Percentiles rank a stretch among this genome's conserved stretches.
These are phyloP conservation scores for Cheilosia scutellata DNA, from an alignment of 2,888 invertebrate genomes.

Conservation along the genomic window DNA sequence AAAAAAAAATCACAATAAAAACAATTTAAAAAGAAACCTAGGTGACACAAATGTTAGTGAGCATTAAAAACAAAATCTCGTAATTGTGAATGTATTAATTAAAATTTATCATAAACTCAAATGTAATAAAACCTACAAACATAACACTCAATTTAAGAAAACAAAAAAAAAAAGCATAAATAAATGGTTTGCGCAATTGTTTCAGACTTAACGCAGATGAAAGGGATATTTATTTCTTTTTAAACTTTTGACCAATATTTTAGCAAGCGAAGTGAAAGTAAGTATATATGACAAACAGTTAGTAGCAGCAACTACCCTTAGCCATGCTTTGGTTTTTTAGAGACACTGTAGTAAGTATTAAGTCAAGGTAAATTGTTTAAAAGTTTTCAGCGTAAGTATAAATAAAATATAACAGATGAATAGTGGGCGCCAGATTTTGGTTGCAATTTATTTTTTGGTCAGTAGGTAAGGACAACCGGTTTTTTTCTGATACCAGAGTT, in stretches of 20 bases:
- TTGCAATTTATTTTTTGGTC: too few relatives aligned
- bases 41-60: constrained; percentile 36
- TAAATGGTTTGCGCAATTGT: constrained; percentile 57
- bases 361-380: too few relatives aligned
- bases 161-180: constrained; percentile 38
- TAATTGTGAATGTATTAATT: constrained; percentile 62
- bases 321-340: too few relatives aligned
- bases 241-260: background rate
- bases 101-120: constrained; percentile 40
- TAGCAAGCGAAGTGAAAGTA: too few relatives aligned
- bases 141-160: constrained; percentile 39
- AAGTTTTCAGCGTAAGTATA: too few relatives aligned
- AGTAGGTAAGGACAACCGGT: too few relatives aligned
- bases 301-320: too few relatives aligned
- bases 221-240: background rate
- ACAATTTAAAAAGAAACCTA: constrained; percentile 3
- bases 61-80: constrained; percentile 40
- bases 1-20: constrained; percentile 4
- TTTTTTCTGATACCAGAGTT: too few relatives aligned
- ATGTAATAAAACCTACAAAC: constrained; percentile 11
- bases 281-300: too few relatives aligned
- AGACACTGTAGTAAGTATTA: too few relatives aligned
- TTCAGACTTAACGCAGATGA: constrained; percentile 43
- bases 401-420: too few relatives aligned
- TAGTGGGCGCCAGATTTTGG: too few relatives aligned